Percentiles rank a stretch among this genome's conserved stretches.
Evolutionary conservation across 2,113 vertebrate species (phyloP).

Genomic region (Leptobrachium ailaonicum): DNA sequence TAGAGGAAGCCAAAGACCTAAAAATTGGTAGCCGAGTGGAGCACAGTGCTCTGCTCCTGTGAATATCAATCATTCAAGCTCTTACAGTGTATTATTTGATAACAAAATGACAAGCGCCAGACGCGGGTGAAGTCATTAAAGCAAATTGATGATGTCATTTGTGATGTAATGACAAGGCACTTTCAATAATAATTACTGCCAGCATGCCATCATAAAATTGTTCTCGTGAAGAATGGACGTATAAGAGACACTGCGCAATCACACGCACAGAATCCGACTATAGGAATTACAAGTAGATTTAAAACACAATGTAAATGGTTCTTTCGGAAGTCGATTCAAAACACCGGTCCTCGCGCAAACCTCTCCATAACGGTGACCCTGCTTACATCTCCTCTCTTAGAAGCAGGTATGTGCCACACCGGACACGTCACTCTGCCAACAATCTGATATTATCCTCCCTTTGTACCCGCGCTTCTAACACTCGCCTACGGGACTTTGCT

Average conservation of each 20-base stretch:
- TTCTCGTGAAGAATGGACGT: slow-evolving; percentile 23
- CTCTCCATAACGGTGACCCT: too few species aligned
- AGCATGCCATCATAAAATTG: slow-evolving; percentile 1
- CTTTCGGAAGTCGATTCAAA: too few species aligned
- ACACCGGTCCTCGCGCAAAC: too few species aligned
- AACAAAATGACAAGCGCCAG: slow-evolving; percentile 25
- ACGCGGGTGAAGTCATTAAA: slow-evolving; percentile 29
- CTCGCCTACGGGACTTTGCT: too few species aligned
- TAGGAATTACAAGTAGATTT: too few species aligned
- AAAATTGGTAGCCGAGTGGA: slow-evolving; percentile 29
- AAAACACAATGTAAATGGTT: too few species aligned
- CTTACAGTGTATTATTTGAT: slow-evolving; percentile 28
- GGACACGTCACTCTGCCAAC: too few species aligned
- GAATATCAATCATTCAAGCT: slow-evolving; percentile 35
- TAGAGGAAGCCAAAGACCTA: neutral
- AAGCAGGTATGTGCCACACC: too few species aligned
- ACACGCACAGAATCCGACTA: neutral
- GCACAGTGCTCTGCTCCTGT: slow-evolving; percentile 34
- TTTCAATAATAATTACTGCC: slow-evolving; percentile 41
- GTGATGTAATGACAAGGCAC: slow-evolving; percentile 37
- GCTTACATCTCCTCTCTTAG: too few species aligned
- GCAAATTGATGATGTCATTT: slow-evolving; percentile 42
- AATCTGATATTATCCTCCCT: too few species aligned
- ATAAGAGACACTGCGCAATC: neutral
- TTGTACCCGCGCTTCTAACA: too few species aligned